These are phyloP conservation scores for Charina bottae DNA, from an alignment of 2,113 vertebrate species.

Conservation along the genomic window DNA sequence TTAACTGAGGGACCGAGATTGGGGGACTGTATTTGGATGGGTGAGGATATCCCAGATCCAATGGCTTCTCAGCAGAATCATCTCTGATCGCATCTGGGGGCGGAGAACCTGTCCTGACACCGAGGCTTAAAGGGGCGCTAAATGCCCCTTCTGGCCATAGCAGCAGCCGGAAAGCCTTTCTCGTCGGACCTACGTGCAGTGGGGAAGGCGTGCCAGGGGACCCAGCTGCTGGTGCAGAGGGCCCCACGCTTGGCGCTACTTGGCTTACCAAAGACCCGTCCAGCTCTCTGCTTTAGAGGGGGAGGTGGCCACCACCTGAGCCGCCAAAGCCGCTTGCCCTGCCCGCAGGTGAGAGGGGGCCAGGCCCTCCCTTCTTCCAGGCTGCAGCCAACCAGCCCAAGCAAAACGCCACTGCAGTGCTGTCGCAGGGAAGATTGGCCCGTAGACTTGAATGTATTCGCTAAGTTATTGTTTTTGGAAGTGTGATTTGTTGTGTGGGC, in stretches of 20 bases:
- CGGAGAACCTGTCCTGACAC: neutral
- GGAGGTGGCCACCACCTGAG: neutral
- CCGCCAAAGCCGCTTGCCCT: too few species aligned
- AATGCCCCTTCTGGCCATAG: neutral
- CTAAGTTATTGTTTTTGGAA: conserved; percentile 68
- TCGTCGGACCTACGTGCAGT: neutral
- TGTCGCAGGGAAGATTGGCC: conserved; percentile 57
- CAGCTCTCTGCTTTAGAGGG: neutral
- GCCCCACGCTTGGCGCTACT: neutral
- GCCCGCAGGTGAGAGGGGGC: too few species aligned
- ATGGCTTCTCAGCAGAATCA: neutral
- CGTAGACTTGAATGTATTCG: conserved; percentile 70
- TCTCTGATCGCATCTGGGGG: neutral
- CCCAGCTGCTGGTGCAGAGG: neutral
- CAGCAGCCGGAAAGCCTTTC: neutral
- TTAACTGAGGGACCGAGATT: neutral
- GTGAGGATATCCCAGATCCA: neutral
- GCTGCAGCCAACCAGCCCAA: neutral
- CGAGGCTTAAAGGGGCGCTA: neutral
- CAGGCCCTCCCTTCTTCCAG: fast-evolving
- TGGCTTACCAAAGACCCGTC: neutral
- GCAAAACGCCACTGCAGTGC: neutral
- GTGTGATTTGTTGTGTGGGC: conserved; percentile 47
- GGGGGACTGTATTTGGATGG: neutral
- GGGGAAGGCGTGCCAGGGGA: neutral